Base-by-base conservation (phyloP, 2,113 vertebrate genomes). In the Crypturellus undulatus region DNA sequence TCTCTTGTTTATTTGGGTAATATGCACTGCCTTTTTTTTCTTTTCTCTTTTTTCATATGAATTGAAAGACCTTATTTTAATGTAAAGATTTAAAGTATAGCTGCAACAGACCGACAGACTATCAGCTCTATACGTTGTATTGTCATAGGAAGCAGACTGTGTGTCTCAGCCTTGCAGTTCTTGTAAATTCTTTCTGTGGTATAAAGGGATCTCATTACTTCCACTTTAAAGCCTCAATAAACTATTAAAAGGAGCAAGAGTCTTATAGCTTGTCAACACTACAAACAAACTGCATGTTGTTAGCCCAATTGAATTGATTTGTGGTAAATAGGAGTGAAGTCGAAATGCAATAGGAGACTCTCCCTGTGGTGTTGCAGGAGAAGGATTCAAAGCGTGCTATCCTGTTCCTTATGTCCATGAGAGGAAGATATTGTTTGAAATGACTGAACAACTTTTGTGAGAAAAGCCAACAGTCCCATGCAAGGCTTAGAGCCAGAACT, bases 211-310 rank as follows among this genome's bases (percentile, higher is more conserved):
- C 91, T 91, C 80, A 84, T 89, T 82, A 90, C 75, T 63, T 77
- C 60, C 59, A 67, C 84, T 95, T 91, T 95, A 87, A 96, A 87
- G 56, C 0, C 0, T 63, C 75, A 77, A 40, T 89, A 89, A 93
- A 85, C 59, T 77, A 38, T 85, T 59, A 79, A 56, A 85, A 82
- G 38, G 76, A 63, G 87, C 89, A 79, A 95, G 63, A 63, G 38
- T 89, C 85, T 89, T 91, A 77, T n/a, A 25, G 79, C 88, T 94
- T 96, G 85, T 92, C 92, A 83, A 51, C 93, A 67, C 60, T 68
- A 15, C 71, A 69, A 86, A 65, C 32, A 69, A 78, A 52, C 30
- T n/a, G 4, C 36, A 17, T 75, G 84, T 56, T 92, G 0, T 0
- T 51, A 80, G 67, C 36, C 16, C 0, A 3, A 64, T 45, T 88